Conservation (phyloP, 2,113 vertebrate species). For the Prolemur simus region DNA sequence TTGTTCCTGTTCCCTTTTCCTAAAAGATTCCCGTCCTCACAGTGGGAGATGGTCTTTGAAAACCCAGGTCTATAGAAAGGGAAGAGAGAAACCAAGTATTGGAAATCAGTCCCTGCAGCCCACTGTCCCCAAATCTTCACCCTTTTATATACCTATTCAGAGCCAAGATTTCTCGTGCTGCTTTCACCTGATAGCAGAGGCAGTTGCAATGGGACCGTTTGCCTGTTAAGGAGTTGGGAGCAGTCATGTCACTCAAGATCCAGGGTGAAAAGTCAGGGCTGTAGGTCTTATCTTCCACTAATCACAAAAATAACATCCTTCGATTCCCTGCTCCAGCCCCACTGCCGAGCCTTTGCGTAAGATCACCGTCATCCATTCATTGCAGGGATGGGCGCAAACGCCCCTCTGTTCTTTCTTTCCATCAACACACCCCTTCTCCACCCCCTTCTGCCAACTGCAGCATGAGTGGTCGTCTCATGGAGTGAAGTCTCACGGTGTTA, state of each 20-base stretch:
- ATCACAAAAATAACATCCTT: fast-evolving
- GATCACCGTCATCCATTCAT: background rate
- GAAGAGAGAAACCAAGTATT: background rate
- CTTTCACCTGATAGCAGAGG: background rate
- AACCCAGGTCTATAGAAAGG: background rate
- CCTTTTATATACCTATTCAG: background rate
- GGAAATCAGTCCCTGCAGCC: background rate
- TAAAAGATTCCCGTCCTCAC: background rate
- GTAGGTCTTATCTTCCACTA: background rate
- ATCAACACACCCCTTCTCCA: background rate
- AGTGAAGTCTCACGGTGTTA: background rate
- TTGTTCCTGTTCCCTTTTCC: background rate
- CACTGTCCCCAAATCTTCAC: background rate
- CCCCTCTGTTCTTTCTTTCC: background rate
- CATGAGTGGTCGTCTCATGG: too few relatives aligned
- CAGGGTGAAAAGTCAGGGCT: background rate
- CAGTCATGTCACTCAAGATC: background rate
- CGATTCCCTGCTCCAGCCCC: background rate
- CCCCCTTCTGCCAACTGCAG: background rate
- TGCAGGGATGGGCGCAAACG: fast-evolving
- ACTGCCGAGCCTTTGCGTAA: background rate
- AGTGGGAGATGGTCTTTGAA: background rate
- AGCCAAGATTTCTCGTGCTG: background rate
- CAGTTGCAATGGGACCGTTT: background rate
- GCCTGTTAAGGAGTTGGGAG: background rate